These are phyloP conservation scores for Gortyna flavago DNA, from an alignment of 2,888 invertebrate species.

Conservation along the genomic window DNA sequence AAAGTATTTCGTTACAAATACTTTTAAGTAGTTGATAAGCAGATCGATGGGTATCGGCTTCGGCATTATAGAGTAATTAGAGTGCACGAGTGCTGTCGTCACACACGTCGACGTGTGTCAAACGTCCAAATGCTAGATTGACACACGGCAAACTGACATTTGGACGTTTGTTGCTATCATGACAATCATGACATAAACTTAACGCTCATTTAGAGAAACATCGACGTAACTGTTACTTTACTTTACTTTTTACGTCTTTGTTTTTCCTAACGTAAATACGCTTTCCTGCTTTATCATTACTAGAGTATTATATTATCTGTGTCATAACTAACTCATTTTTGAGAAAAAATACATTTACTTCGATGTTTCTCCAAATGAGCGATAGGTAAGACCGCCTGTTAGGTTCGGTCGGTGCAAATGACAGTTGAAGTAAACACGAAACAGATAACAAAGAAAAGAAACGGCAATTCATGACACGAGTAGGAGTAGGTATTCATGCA, in stretches of 20 bases:
- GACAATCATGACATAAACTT: conserved; percentile 11
- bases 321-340: too few relatives aligned
- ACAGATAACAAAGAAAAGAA: conserved; percentile 4
- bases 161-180: conserved; percentile 47
- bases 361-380: too few relatives aligned
- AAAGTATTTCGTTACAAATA: conserved; percentile 27
- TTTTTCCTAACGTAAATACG: too few relatives aligned
- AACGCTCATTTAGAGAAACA: too few relatives aligned
- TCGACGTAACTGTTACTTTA: too few relatives aligned
- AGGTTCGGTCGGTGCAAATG: conserved; percentile 64
- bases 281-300: too few relatives aligned
- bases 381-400: too few relatives aligned
- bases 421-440: conserved; percentile 9
- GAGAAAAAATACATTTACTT: too few relatives aligned
- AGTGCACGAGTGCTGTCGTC: conserved; percentile 38
- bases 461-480: conserved; percentile 9
- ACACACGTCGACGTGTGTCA: too few relatives aligned
- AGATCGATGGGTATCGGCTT: conserved; percentile 26
- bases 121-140: too few relatives aligned
- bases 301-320: too few relatives aligned
- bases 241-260: too few relatives aligned
- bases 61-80: conserved; percentile 44
- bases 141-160: conserved; percentile 47
- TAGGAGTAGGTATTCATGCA: conserved; percentile 16
- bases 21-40: conserved; percentile 27